Percentiles rank a stretch among this genome's conserved stretches.
Conservation (phyloP, 2,888 invertebrate species). For the Morpho deidamia region DNA sequence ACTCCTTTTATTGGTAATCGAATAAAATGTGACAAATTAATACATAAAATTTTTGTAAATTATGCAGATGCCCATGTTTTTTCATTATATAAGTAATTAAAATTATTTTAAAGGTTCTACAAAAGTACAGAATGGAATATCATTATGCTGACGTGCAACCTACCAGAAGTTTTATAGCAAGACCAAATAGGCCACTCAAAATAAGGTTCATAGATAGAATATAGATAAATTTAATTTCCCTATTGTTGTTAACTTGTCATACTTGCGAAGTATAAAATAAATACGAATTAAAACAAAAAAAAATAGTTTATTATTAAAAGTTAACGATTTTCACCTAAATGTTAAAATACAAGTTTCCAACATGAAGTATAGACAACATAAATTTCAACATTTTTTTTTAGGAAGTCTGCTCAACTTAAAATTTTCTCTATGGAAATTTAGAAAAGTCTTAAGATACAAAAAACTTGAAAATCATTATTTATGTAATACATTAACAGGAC, state of each 20-base stretch:
- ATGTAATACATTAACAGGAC: too few relatives aligned
- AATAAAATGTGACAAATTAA: too few relatives aligned
- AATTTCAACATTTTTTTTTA: too few relatives aligned
- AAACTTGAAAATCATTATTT: too few relatives aligned
- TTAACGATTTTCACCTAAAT: not conserved
- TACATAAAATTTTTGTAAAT: too few relatives aligned
- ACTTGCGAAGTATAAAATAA: not conserved
- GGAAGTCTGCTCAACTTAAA: too few relatives aligned
- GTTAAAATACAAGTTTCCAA: not conserved
- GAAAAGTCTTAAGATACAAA: too few relatives aligned
- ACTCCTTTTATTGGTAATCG: too few relatives aligned
- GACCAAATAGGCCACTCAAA: slow-evolving; percentile 79
- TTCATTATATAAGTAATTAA: too few relatives aligned
- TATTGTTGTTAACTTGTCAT: not conserved
- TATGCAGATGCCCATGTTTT: too few relatives aligned
- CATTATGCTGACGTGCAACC: slow-evolving; percentile 82
- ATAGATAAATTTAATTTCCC: slow-evolving; percentile 25
- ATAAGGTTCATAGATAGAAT: slow-evolving; percentile 81
- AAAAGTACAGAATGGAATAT: slow-evolving; percentile 81
- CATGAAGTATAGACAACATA: too few relatives aligned
- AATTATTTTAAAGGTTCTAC: slow-evolving; percentile 62
- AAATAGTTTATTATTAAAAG: not conserved
- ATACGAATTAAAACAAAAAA: not conserved
- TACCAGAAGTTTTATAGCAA: slow-evolving; percentile 76
- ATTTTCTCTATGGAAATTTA: too few relatives aligned